Evolutionary conservation across 2,888 invertebrate genomes (phyloP).

Genomic region (Tridacna crocea): DNA sequence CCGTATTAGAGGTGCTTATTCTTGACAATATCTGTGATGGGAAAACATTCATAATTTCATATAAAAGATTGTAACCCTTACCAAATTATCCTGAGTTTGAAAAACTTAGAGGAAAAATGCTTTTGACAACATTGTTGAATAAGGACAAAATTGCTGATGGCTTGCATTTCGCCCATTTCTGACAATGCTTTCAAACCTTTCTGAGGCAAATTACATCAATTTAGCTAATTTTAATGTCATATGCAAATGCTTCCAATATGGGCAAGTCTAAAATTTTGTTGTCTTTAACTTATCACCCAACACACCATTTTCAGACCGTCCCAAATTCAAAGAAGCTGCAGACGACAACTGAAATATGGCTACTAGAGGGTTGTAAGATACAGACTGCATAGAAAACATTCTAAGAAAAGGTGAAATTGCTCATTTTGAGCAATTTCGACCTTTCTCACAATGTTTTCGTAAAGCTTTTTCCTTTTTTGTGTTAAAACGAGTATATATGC

Average conservation of each 20-base stretch:
- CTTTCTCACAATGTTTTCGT: no score
- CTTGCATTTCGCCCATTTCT: not conserved
- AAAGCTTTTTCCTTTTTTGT: no score
- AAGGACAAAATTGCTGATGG: slow-evolving; percentile 3
- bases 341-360: no score
- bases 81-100: not conserved
- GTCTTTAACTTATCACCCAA: no score
- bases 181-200: not conserved
- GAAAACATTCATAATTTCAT: not conserved
- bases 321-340: no score
- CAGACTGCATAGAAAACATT: no score
- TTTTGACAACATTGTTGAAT: not conserved
- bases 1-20: not conserved
- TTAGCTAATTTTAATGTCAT: not conserved
- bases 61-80: not conserved
- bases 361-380: no score
- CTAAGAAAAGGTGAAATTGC: no score
- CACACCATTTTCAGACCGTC: no score
- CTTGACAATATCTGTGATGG: no score
- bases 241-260: not conserved
- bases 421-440: no score
- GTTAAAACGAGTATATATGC: no score
- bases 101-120: not conserved
- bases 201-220: not conserved
- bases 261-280: not conserved